Base-by-base conservation (phyloP, 2,888 invertebrate genomes). In the Rhopalosiphum nymphaeae region DNA sequence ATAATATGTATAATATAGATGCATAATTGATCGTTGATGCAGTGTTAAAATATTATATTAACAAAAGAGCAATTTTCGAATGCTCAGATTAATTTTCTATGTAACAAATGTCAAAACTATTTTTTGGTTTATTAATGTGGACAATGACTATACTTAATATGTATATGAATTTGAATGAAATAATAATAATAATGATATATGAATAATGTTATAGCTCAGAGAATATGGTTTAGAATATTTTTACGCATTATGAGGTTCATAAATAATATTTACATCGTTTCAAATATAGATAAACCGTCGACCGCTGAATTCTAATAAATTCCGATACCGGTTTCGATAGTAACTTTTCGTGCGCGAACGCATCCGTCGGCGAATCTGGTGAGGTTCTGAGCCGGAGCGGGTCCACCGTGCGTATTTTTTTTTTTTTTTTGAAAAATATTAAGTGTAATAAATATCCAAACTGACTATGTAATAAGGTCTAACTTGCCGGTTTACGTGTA, bases 201-300 rank as follows among this genome's bases (percentile, higher is more conserved):
- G 78, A 78, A 21, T 42, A 78, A 78, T 42, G 78, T 78, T 36
- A 78, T 21, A 36, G 78, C 78, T 36, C 21, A 21, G 78, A 78
- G 36, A 78, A 36, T 78, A 78, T 36, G 78, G 78, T 78, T 78
- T 36, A 78, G 78, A 78, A 78, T 36, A 36, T 36, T 36, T 21
- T 78, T 78, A 78, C 36, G 9, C 78, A 21, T 78, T 78, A 67
- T 36, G 78, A 78, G 78, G 78, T 78, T 36, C 78, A 78, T 78
- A 78, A 78, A 78, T 78, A 78, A 78, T 78, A 78, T 78, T 78
- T 78, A 78, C 21, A 78, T 78, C 78, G 36, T 78, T 78, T 78
- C 36, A 21, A 78, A 36, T 78, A 61, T 36, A 78, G 78, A 36
- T 78, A 78, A 78, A 25, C 78, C 21, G 36, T 7, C 67, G n/a